phyloP scores from a whole-genome alignment of 2,888 invertebrate species.

The Papilio elwesi region DNA sequence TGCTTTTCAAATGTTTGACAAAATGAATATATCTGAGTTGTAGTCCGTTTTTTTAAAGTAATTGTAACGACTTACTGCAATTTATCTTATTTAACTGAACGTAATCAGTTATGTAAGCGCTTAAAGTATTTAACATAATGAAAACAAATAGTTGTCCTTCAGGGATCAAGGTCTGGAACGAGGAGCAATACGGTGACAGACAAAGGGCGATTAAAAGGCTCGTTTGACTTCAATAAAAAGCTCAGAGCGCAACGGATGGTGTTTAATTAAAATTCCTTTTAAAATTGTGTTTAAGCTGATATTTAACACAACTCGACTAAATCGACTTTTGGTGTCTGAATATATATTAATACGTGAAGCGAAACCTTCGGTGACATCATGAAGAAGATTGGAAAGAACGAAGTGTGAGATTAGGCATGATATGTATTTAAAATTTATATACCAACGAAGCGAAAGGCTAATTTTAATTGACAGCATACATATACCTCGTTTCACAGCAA shows the following conservation, averaged over 20 bases:
- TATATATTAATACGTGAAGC: neutral
- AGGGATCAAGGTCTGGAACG: conserved; percentile 42
- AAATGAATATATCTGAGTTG: neutral
- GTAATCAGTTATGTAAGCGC: conserved; percentile 2
- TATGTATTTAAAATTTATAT: too few species aligned
- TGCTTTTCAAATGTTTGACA: neutral
- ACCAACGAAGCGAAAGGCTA: too few species aligned
- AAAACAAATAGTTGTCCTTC: conserved; percentile 63
- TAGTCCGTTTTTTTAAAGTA: too few species aligned
- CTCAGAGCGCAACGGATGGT: conserved; percentile 48
- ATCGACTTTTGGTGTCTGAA: neutral
- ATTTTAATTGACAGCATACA: too few species aligned
- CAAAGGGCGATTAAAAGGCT: conserved; percentile 46
- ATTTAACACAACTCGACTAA: conserved; percentile 2
- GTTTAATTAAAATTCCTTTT: conserved; percentile 66
- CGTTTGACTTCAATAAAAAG: conserved; percentile 56
- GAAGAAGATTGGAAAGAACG: too few species aligned
- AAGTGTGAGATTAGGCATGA: too few species aligned
- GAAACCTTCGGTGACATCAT: too few species aligned
- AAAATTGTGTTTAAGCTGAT: conserved; percentile 39
- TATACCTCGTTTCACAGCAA: too few species aligned
- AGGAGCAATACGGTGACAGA: conserved; percentile 32
- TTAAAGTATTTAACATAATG: conserved; percentile 54
- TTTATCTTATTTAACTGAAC: conserved; percentile 24
- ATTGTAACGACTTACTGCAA: conserved; percentile 9